Evolutionary conservation across 2,797 vertebrate genomes (phyloP).

Genomic region (Coreius guichenoti): DNA sequence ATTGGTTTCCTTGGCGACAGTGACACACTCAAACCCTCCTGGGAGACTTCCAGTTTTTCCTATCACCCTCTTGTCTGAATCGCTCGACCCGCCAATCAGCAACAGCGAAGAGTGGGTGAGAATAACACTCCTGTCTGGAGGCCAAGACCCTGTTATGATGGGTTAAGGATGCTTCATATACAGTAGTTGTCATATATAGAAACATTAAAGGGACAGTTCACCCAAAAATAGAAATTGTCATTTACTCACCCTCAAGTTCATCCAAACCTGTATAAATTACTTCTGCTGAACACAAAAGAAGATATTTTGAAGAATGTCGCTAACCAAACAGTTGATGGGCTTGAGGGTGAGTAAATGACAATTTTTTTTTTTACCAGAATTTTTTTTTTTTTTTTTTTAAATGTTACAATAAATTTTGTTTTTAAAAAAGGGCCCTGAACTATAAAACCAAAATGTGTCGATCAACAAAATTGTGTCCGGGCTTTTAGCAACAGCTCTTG

Average conservation of each 20-base stretch:
- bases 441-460: not conserved
- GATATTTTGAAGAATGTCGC: not conserved
- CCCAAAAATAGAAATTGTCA: not conserved
- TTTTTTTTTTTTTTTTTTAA: not conserved
- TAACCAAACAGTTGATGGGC: not conserved
- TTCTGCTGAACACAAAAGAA: not conserved
- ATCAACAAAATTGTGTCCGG: not conserved
- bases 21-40: conserved; percentile 60
- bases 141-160: not conserved
- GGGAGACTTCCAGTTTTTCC: conserved; percentile 60
- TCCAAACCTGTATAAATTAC: not conserved
- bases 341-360: too few relatives aligned
- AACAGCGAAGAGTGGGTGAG: not conserved
- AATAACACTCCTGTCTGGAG: conserved; percentile 18
- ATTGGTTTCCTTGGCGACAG: conserved; percentile 74
- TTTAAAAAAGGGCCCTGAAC: not conserved
- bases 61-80: conserved; percentile 26
- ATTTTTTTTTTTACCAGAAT: too few relatives aligned
- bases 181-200: not conserved
- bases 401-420: not conserved
- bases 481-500: not conserved
- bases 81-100: not conserved
- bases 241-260: not conserved
- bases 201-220: not conserved
- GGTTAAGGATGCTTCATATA: conserved; percentile 11